These are phyloP conservation scores for Phaetusa simplex DNA, from an alignment of 2,113 vertebrate species.

Conservation along the genomic window DNA sequence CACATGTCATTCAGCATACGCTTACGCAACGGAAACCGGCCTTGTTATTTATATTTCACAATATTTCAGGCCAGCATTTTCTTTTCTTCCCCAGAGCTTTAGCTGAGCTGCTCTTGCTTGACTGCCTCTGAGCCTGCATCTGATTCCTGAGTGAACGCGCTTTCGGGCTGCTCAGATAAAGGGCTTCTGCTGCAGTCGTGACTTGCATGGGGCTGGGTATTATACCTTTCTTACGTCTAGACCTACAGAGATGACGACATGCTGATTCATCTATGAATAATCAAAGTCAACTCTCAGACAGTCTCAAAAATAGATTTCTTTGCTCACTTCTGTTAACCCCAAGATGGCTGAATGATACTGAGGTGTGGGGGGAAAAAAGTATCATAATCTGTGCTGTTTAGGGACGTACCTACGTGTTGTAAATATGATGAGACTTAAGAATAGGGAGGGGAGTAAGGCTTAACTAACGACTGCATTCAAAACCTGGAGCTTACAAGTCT, in stretches of 20 bases:
- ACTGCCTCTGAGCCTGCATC: conserved; percentile 16
- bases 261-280: conserved; percentile 56
- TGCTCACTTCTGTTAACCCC: neutral
- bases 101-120: conserved; percentile 51
- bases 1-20: neutral
- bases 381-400: neutral
- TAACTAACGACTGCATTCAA: neutral
- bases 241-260: neutral
- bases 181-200: neutral
- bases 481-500: neutral
- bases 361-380: neutral
- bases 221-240: neutral
- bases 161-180: conserved; percentile 9
- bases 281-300: neutral
- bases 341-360: neutral
- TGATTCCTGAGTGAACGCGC: conserved; percentile 1
- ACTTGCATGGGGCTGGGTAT: neutral
- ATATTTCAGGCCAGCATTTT: conserved; percentile 27
- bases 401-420: neutral
- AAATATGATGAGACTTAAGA: neutral
- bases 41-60: conserved; percentile 53
- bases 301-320: conserved; percentile 3
- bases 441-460: neutral
- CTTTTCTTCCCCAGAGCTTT: conserved; percentile 48
- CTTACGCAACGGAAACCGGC: neutral